These are phyloP conservation scores for Podarcis cretensis DNA, from an alignment of 2,113 vertebrate species.

Conservation along the genomic window DNA sequence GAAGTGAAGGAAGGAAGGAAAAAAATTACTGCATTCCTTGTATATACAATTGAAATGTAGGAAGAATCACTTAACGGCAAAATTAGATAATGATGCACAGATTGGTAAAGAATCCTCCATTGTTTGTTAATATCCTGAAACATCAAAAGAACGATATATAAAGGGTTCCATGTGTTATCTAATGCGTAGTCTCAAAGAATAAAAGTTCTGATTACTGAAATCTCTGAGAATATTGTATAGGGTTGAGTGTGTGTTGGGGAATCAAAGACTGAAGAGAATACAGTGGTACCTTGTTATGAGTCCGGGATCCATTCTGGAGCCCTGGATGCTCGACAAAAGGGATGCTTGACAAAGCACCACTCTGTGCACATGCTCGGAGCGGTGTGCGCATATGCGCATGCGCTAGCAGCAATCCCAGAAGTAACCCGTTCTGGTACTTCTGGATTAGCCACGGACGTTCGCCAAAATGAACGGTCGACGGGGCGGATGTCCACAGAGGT, in stretches of 20 bases:
- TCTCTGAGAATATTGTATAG: background rate
- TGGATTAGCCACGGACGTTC: too few species aligned
- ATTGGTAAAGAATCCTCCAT: background rate
- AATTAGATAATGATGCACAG: constrained; percentile 5
- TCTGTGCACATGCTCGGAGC: too few species aligned
- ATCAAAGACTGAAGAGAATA: background rate
- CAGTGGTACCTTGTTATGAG: too few species aligned
- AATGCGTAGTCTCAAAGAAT: background rate
- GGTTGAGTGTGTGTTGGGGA: background rate
- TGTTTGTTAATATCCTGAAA: constrained; percentile 11
- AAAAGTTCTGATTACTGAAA: background rate
- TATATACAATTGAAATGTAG: background rate
- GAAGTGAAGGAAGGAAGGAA: background rate
- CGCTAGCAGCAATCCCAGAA: too few species aligned
- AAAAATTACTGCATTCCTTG: background rate
- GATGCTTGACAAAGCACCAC: too few species aligned
- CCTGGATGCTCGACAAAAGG: too few species aligned
- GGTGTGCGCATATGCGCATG: too few species aligned
- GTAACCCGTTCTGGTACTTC: too few species aligned
- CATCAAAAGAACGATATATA: background rate
- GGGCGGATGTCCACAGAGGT: too few species aligned
- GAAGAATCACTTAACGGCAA: background rate
- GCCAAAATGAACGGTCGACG: too few species aligned
- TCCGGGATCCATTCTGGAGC: too few species aligned
- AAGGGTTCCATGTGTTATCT: background rate